phyloP scores from a whole-genome alignment of 2,797 vertebrate genomes.

The Halcyon smyrnensis region DNA sequence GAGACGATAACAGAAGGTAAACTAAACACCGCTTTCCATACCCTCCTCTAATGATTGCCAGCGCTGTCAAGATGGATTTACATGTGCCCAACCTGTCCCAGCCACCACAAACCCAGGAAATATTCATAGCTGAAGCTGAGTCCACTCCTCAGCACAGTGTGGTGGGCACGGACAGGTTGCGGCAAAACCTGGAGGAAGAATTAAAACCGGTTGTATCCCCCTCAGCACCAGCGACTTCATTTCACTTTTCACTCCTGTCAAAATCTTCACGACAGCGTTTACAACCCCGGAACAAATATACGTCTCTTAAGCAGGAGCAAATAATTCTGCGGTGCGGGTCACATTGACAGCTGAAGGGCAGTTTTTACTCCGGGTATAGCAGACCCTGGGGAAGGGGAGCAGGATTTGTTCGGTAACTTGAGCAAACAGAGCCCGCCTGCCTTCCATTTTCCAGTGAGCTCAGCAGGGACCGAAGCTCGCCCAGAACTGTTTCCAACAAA shows the following conservation, averaged over 20 bases:
- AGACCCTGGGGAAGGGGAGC: background rate
- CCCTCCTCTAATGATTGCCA: background rate
- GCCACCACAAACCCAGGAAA: background rate
- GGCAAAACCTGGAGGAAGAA: background rate
- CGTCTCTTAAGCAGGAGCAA: background rate
- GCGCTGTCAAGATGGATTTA: background rate
- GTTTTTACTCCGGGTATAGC: background rate
- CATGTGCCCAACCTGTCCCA: background rate
- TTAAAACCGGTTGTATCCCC: background rate
- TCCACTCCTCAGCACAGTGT: background rate
- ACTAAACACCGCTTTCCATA: background rate
- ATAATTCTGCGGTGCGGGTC: background rate
- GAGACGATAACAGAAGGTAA: background rate
- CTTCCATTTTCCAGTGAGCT: background rate
- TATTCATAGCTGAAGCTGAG: background rate
- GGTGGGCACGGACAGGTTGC: background rate
- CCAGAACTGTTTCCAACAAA: background rate
- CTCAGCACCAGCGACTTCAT: background rate
- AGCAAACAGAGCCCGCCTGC: background rate
- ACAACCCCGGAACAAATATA: background rate
- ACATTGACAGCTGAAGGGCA: background rate
- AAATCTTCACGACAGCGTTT: background rate
- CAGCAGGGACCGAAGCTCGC: background rate
- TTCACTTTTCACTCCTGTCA: slow-evolving; percentile 26
- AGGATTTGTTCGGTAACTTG: background rate